Evolutionary conservation across 2,888 invertebrate genomes (phyloP).

Genomic region (Incurvaria masculella): DNA sequence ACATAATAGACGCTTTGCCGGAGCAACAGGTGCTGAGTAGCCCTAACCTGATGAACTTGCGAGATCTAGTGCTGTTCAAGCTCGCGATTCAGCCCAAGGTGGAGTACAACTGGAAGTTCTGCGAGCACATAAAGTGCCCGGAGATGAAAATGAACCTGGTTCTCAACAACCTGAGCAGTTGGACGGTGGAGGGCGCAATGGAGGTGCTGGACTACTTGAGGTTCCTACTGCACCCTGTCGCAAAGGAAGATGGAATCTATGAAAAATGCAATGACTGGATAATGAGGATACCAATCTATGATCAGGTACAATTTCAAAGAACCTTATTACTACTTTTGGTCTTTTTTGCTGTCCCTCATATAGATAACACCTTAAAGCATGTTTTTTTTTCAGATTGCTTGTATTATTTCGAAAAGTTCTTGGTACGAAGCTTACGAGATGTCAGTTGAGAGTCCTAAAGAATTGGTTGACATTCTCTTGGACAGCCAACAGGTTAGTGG

Average conservation of each 20-base stretch:
- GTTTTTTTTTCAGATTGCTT: slow-evolving; percentile 44
- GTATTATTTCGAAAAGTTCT: slow-evolving; percentile 50
- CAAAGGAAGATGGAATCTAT: slow-evolving; percentile 39
- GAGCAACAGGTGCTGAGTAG: slow-evolving; percentile 51
- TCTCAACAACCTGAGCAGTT: slow-evolving; percentile 49
- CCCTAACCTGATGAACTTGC: slow-evolving; percentile 51
- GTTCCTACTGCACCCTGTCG: slow-evolving; percentile 32
- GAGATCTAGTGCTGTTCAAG: slow-evolving; percentile 58
- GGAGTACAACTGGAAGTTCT: slow-evolving; percentile 47
- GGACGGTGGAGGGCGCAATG: slow-evolving; percentile 56
- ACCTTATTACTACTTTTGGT: too few relatives aligned
- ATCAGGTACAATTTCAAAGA: slow-evolving; percentile 47
- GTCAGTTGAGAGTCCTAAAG: slow-evolving; percentile 51
- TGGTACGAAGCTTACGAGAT: slow-evolving; percentile 61
- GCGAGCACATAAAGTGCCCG: slow-evolving; percentile 47
- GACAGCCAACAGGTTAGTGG: slow-evolving; percentile 48
- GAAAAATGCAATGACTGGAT: slow-evolving; percentile 55
- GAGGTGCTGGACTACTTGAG: slow-evolving; percentile 50
- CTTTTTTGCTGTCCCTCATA: not conserved
- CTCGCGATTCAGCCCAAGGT: slow-evolving; percentile 52
- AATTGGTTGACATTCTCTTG: slow-evolving; percentile 52
- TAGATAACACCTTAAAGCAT: not conserved
- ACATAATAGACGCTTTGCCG: slow-evolving; percentile 57
- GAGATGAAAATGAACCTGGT: slow-evolving; percentile 50
- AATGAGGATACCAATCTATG: slow-evolving; percentile 61